Conservation (phyloP, 2,888 invertebrate species). For the Chymomyza fuscimana region DNA sequence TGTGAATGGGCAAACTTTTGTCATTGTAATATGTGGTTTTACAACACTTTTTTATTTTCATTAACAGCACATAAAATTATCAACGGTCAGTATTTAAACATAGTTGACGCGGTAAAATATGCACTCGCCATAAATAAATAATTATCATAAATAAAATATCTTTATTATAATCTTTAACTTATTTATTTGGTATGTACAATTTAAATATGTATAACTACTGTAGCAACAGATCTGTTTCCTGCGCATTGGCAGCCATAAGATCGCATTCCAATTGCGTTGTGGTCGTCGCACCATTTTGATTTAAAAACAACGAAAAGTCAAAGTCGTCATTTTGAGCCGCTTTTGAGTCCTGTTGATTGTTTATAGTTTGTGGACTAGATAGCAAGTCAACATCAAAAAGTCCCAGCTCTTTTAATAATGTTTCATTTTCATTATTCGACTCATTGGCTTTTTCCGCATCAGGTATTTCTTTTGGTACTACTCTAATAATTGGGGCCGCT, state of each 20-base stretch:
- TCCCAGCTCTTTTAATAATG: constrained; percentile 82
- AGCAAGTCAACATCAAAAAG: constrained; percentile 81
- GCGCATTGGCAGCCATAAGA: constrained; percentile 72
- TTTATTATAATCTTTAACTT: not conserved
- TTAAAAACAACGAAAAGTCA: constrained; percentile 74
- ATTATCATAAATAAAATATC: too few relatives aligned
- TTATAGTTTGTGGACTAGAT: constrained; percentile 62
- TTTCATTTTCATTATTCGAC: constrained; percentile 50
- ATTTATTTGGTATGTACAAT: constrained; percentile 24
- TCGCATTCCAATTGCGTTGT: constrained; percentile 64
- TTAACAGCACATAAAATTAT: too few relatives aligned
- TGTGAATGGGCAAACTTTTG: constrained; percentile 30
- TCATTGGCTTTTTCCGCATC: constrained; percentile 12
- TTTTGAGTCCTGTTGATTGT: constrained; percentile 60
- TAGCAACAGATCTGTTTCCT: constrained; percentile 72
- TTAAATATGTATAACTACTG: constrained; percentile 49
- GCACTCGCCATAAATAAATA: too few relatives aligned
- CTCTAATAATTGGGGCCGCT: constrained; percentile 70
- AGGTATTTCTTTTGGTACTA: constrained; percentile 44
- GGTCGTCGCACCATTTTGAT: constrained; percentile 59
- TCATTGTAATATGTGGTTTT: not conserved
- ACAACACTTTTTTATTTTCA: not conserved
- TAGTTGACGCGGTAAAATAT: too few relatives aligned
- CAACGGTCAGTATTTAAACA: too few relatives aligned
- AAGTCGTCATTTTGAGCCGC: constrained; percentile 60